Conservation (phyloP, 1,140 invertebrate genomes). For the Agrilus planipennis region DNA sequence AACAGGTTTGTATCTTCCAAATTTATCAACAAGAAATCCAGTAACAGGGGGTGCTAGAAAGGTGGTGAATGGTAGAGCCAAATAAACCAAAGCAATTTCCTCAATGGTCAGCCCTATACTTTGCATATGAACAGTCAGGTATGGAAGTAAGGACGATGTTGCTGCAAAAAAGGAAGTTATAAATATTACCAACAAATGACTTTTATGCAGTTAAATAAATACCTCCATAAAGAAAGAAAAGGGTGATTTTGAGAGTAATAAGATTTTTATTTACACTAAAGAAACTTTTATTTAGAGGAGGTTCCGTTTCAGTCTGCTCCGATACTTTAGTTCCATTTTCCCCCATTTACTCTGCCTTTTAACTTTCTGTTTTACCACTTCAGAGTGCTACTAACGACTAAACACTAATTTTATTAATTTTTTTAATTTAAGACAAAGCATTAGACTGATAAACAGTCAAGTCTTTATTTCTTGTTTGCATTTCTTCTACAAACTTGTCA, state of each 20-base stretch:
- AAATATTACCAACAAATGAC: conserved; percentile 12
- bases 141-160: conserved; percentile 66
- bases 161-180: conserved; percentile 40
- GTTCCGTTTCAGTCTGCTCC: no score
- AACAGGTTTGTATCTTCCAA: conserved; percentile 68
- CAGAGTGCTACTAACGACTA: no score
- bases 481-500: no score
- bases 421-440: no score
- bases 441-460: no score
- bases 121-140: conserved; percentile 78
- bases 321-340: no score
- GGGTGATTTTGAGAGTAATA: conserved; percentile 63
- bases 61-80: conserved; percentile 68
- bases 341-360: no score
- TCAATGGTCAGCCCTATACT: conserved; percentile 70
- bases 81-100: conserved; percentile 74
- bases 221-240: conserved; percentile 72
- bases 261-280: conserved; percentile 54
- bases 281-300: conserved; percentile 11
- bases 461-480: no score
- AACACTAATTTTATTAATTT: no score
- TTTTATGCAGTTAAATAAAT: conserved; percentile 19
- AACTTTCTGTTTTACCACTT: no score
- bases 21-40: conserved; percentile 67
- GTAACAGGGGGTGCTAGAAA: conserved; percentile 68